Conservation (phyloP, 2,888 invertebrate genomes). For the Zootermopsis nevadensis region DNA sequence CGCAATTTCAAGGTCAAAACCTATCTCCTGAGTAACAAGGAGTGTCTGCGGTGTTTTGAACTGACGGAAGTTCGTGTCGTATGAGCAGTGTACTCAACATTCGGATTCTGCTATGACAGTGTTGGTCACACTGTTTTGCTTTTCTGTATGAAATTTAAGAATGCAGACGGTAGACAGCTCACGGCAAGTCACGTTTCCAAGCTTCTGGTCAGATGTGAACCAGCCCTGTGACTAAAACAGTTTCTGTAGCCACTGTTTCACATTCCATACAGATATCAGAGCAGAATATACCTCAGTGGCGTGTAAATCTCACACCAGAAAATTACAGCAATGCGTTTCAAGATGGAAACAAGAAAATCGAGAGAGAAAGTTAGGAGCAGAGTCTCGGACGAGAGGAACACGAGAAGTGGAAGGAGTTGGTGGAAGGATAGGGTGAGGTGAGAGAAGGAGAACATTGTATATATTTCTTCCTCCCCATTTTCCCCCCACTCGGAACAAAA, state of each 20-base stretch:
- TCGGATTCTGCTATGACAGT: no score
- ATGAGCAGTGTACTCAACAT: no score
- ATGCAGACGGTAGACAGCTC: no score
- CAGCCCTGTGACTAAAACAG: not conserved
- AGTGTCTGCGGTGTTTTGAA: no score
- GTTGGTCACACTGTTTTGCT: no score
- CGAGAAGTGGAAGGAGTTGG: constrained; percentile 41
- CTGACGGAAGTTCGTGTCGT: no score
- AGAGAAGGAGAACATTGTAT: constrained; percentile 51
- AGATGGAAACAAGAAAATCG: constrained; percentile 51
- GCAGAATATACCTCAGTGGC: constrained; percentile 52
- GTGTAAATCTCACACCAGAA: constrained; percentile 53
- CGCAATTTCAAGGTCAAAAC: no score
- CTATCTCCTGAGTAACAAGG: no score
- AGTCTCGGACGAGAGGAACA: constrained; percentile 52
- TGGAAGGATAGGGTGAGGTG: not conserved
- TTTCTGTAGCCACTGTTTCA: constrained; percentile 23
- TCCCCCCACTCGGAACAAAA: constrained; percentile 69
- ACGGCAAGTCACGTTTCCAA: no score
- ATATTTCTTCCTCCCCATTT: constrained; percentile 58
- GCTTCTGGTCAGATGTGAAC: not conserved
- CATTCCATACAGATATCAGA: constrained; percentile 53
- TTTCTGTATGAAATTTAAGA: no score
- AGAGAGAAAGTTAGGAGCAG: constrained; percentile 55
- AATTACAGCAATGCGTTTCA: constrained; percentile 54